Conservation (phyloP, 2,888 invertebrate species). For the Alloplasta piceator region DNA sequence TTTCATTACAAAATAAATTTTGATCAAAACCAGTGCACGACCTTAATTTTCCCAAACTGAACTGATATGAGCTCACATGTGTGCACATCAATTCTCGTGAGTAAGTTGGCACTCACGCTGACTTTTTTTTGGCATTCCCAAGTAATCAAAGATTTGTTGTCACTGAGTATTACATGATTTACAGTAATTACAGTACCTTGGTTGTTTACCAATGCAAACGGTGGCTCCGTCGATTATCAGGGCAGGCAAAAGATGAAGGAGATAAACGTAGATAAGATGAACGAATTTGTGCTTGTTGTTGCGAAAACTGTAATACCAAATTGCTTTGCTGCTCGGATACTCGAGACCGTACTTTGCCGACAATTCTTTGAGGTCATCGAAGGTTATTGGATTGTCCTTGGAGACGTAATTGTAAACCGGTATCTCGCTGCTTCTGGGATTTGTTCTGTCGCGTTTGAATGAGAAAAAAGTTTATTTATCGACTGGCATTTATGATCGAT, state of each 20-base stretch:
- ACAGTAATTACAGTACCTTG: slow-evolving; percentile 82
- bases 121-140: too few species aligned
- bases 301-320: slow-evolving; percentile 89
- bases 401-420: slow-evolving; percentile 95
- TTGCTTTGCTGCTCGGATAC: slow-evolving; percentile 87
- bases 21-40: too few species aligned
- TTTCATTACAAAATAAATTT: too few species aligned
- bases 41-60: too few species aligned
- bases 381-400: slow-evolving; percentile 92
- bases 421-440: slow-evolving; percentile 78
- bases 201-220: slow-evolving; percentile 86
- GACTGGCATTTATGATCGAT: neutral
- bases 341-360: slow-evolving; percentile 86
- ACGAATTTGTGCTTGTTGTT: slow-evolving; percentile 86
- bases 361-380: slow-evolving; percentile 88
- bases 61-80: too few species aligned
- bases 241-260: slow-evolving; percentile 87
- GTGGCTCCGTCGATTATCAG: slow-evolving; percentile 86
- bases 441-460: too few species aligned
- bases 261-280: slow-evolving; percentile 85
- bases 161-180: too few species aligned
- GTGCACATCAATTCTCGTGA: too few species aligned
- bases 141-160: too few species aligned
- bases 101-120: too few species aligned
- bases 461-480: neutral